Evolutionary conservation across 2,113 vertebrate species (phyloP), one percentile per base, ranked within the genome.

Genomic region (Brachirus orientalis): DNA sequence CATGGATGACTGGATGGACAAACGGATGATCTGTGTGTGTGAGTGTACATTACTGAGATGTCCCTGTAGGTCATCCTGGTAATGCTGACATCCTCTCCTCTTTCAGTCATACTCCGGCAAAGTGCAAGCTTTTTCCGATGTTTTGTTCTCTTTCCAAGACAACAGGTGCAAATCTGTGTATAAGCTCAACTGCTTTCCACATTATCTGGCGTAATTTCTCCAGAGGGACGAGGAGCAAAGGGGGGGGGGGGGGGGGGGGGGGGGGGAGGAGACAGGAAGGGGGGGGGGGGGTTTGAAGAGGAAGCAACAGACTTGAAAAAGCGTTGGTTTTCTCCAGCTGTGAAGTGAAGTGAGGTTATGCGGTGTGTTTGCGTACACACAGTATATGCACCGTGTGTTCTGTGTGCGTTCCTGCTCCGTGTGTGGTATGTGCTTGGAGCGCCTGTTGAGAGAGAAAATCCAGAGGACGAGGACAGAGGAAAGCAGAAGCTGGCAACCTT

Each of bases 91-190:
- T 65, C 20, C 48, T 40, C 47, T 18, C 47, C 18, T 17, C 38
- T 33, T 10, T 46, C n/a, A 36, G 37, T 48, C 51, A 12, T 43
- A 44, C 33, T 17, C 20, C 37, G 20, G 50, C 16, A 4, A 64
- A 72, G 9, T 28, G 35, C 44, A 53, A 20, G 12, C 22, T 33
- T 19, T 51, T 17, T 46, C 19, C 7, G 13, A 48, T 67, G 28
- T 51, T 69, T 67, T 65, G 33, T 56, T 66, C 37, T 64, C 16
- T 5, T 22, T 69, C 66, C 63, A 77, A 41, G 46, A 63, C 57
- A 72, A 73, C 84, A 87, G 80, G 82, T 83, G 72, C 71, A 73
- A 72, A 75, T 77, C 19, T 46, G 17, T 19, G 16, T 17, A 45
- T 44, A 56, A 80, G 57, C 63, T 19, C 41, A 12, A 58, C 59